Base-by-base conservation (phyloP, 2,797 vertebrate species). In the Acrossocheilus wenchowensis region DNA sequence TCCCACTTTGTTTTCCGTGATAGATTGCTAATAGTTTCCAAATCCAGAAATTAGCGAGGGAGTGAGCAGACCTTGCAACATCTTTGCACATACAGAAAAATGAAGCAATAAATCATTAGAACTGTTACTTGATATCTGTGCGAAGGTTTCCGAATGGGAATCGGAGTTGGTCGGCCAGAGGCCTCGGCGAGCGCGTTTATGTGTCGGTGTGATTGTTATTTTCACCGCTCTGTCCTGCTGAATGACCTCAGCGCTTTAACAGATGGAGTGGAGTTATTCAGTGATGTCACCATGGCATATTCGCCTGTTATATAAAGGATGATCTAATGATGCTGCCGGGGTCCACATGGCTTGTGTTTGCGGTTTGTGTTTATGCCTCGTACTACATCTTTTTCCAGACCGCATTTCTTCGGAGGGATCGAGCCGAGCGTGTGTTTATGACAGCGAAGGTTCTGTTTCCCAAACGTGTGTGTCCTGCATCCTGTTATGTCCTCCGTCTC, bases 401-500 rank as follows among this genome's bases (percentile, higher is more conserved):
- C 85, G 15, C 87, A 68, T 78, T 78, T 85, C 72, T 78, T 87
- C 72, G 62, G 43, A 60, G 78, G 83, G 72, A 68, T 84, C 72
- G 6, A 85, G 73, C 83, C 74, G 62, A 88, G 90, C 81, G 60
- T 82, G 68, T 87, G 73, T 88, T 88, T 87, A 87, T 73, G 86
- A 84, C 74, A 87, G 86, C 62, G 39, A 87, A 71, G 66, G 48
- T 87, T 68, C 78, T 83, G 72, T 77, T 84, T 84, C 83, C 83
- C 73, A 19, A 78, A 78, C 1, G 84, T 88, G 85, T 90, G 84
- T 80, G 19, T 87, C 82, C 90, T 80, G 88, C 78, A 87, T 91
- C 91, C 89, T 93, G 91, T 94, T 92, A 92, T 94, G 92, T 88
- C 89, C 90, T 89, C 68, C 10, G 91, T 94, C 85, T 89, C 87